phyloP scores from a whole-genome alignment of 2,797 vertebrate genomes.

The Muraenolepis orangiensis region DNA sequence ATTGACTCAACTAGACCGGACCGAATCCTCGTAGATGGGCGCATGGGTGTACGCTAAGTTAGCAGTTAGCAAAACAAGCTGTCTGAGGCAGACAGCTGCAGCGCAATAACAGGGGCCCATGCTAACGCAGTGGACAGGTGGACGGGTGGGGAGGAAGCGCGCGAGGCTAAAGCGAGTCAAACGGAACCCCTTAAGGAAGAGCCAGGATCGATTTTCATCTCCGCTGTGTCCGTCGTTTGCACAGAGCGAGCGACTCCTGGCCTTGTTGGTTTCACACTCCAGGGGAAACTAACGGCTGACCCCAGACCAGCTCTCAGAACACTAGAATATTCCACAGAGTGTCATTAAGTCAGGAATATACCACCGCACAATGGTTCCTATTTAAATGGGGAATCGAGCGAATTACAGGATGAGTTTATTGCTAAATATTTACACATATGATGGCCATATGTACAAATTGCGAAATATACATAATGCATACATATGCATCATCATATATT shows the following conservation, averaged over 20 bases:
- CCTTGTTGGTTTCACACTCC: not conserved
- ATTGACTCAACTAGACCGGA: too few relatives aligned
- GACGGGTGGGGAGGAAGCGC: not conserved
- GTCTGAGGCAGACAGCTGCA: constrained; percentile 1
- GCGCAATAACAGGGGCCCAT: not conserved
- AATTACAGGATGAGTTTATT: not conserved
- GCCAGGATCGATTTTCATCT: not conserved
- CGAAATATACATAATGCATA: not conserved
- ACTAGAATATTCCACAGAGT: not conserved
- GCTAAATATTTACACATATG: not conserved
- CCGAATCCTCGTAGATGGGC: too few relatives aligned
- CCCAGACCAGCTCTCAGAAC: not conserved
- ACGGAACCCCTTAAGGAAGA: not conserved
- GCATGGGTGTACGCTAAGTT: too few relatives aligned
- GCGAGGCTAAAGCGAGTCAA: not conserved
- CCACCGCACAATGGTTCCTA: not conserved
- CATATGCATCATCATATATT: not conserved
- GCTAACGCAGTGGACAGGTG: not conserved
- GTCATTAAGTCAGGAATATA: not conserved
- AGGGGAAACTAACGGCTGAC: not conserved
- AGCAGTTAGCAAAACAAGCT: too few relatives aligned
- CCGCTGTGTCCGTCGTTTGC: not conserved
- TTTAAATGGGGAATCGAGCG: not conserved
- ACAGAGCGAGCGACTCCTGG: not conserved
- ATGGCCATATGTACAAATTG: not conserved